A percentile compares a stretch with the other conserved stretches of the same genome.
phyloP scores from a whole-genome alignment of 2,113 vertebrate species.

The Verasper variegatus region DNA sequence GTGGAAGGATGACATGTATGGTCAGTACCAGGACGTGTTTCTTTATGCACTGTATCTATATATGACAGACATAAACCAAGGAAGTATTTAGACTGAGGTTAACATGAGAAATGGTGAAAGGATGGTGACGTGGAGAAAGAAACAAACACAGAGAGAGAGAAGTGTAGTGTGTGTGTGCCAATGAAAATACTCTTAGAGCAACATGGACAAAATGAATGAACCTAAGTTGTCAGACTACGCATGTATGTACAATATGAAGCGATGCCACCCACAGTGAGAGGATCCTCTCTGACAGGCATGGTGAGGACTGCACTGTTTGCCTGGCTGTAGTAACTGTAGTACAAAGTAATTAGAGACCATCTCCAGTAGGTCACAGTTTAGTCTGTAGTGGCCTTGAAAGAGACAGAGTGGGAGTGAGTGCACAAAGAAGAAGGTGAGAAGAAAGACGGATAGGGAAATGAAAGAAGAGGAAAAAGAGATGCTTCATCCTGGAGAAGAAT shows the following conservation, averaged over 20 bases:
- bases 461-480: conserved; percentile 17
- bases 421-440: conserved; percentile 61
- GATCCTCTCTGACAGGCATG: conserved; percentile 52
- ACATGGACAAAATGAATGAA: conserved; percentile 36
- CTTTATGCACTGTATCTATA: conserved; percentile 33
- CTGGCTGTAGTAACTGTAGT: conserved; percentile 59
- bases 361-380: conserved; percentile 78
- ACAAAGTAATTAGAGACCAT: conserved; percentile 76
- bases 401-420: conserved; percentile 78
- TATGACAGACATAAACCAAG: conserved; percentile 51
- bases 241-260: conserved; percentile 18
- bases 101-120: conserved; percentile 25
- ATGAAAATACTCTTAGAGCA: conserved; percentile 48
- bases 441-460: conserved; percentile 18
- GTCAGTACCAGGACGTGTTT: conserved; percentile 34
- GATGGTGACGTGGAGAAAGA: conserved; percentile 35
- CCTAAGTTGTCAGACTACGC: conserved; percentile 26
- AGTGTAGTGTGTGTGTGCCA: conserved; percentile 28
- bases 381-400: conserved; percentile 73
- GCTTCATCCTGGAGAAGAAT: too few species aligned
- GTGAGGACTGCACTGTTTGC: conserved; percentile 64
- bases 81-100: conserved; percentile 28
- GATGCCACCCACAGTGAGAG: conserved; percentile 74
- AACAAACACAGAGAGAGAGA: conserved; percentile 53
- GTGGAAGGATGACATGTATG: conserved; percentile 37